These are phyloP conservation scores for Mobula birostris DNA, from an alignment of 2,113 vertebrate species.

Conservation along the genomic window DNA sequence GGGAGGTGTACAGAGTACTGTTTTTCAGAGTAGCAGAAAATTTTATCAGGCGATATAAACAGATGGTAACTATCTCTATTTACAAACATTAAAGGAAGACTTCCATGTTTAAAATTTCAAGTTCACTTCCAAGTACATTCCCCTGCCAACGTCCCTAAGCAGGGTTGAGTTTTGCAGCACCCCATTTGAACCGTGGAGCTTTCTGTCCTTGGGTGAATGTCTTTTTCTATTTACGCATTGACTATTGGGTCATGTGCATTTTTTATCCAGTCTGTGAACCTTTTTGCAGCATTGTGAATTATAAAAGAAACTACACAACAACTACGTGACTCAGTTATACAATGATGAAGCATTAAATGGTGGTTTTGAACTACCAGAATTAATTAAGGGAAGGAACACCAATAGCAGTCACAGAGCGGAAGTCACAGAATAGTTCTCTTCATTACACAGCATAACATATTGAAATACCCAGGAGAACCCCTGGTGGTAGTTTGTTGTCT, in stretches of 20 bases:
- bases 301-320: not conserved
- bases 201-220: not conserved
- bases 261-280: not conserved
- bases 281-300: not conserved
- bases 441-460: not conserved
- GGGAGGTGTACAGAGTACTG: not conserved
- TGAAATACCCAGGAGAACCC: not conserved
- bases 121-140: not conserved
- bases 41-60: not conserved
- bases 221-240: not conserved
- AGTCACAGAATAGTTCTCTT: not conserved
- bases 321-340: not conserved
- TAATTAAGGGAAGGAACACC: not conserved
- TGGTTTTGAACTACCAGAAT: not conserved
- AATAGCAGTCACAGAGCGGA: not conserved
- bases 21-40: not conserved
- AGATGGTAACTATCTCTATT: constrained; percentile 25
- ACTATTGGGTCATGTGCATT: not conserved
- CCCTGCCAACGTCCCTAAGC: not conserved
- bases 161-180: not conserved
- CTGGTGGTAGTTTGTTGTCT: not conserved
- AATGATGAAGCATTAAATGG: not conserved
- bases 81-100: constrained; percentile 21
- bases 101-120: constrained; percentile 21
- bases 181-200: not conserved